Percentiles rank a stretch among this genome's conserved stretches.
Conservation (phyloP, 2,113 vertebrate species). For the Takifugu bimaculatus region DNA sequence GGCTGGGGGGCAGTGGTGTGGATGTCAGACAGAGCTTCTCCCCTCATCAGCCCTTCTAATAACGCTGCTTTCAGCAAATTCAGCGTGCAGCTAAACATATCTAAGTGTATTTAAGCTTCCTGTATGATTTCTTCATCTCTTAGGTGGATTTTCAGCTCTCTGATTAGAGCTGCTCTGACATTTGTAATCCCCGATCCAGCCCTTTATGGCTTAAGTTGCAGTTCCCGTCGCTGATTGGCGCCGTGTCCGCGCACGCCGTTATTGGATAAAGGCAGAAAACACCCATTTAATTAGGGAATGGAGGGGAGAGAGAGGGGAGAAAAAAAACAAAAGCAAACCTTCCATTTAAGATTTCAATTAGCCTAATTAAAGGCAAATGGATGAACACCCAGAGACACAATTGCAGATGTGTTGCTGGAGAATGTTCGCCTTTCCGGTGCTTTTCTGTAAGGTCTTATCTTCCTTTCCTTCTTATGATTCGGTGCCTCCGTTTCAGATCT, state of each 20-base stretch:
- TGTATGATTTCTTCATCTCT: slow-evolving; percentile 44
- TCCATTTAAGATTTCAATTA: slow-evolving; percentile 73
- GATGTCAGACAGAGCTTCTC: neutral
- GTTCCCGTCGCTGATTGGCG: slow-evolving; percentile 50
- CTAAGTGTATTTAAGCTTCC: slow-evolving; percentile 29
- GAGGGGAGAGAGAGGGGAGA: neutral
- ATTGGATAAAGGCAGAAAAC: slow-evolving; percentile 60
- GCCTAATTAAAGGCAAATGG: slow-evolving; percentile 68
- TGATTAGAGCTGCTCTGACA: slow-evolving; percentile 65
- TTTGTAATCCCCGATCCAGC: slow-evolving; percentile 61
- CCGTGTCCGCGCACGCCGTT: slow-evolving; percentile 38
- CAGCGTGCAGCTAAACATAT: slow-evolving; percentile 5
- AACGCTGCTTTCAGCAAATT: slow-evolving; percentile 10
- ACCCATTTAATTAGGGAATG: slow-evolving; percentile 64
- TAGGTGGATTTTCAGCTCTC: slow-evolving; percentile 59
- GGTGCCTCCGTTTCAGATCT: slow-evolving; percentile 71
- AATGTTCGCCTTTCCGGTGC: slow-evolving; percentile 46
- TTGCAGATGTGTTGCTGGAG: slow-evolving; percentile 56
- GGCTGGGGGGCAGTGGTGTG: no score
- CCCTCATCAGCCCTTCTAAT: neutral
- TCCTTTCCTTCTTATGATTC: slow-evolving; percentile 41
- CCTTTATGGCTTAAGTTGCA: slow-evolving; percentile 63
- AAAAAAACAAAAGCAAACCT: slow-evolving; percentile 45
- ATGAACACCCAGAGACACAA: slow-evolving; percentile 64
- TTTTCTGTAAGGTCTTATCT: slow-evolving; percentile 59